phyloP scores from a whole-genome alignment of 2,797 vertebrate species.

The Halcyon leucocephala region DNA sequence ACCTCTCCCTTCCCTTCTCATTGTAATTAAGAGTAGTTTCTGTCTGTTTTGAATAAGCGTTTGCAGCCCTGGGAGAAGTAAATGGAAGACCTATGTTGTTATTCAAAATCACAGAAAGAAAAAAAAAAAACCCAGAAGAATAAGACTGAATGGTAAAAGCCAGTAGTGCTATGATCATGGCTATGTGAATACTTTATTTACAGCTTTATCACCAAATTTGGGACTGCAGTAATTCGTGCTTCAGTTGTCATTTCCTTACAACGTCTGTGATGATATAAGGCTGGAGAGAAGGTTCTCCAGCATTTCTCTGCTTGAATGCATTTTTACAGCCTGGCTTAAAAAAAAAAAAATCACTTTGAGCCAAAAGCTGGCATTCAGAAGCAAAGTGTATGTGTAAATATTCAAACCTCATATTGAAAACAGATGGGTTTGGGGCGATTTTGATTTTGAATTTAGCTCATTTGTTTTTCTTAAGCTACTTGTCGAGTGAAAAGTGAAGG shows the following conservation, averaged over 20 bases:
- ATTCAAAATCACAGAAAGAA: neutral
- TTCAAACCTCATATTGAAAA: neutral
- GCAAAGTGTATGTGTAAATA: neutral
- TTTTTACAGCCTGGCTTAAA: neutral
- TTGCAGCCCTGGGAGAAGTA: neutral
- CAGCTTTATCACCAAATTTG: neutral
- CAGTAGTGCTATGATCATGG: neutral
- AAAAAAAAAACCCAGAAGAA: neutral
- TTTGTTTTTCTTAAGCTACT: neutral
- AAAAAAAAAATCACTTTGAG: neutral
- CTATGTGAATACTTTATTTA: neutral
- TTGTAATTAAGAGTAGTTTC: neutral
- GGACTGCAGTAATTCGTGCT: neutral
- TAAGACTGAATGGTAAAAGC: neutral
- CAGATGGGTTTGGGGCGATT: neutral
- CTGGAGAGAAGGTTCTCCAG: neutral
- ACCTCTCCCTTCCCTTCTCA: neutral
- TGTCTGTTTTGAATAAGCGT: neutral
- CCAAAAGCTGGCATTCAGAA: neutral
- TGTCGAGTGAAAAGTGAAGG: neutral
- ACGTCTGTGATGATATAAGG: neutral
- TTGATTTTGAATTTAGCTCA: neutral
- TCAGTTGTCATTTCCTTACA: neutral
- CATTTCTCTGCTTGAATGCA: neutral
- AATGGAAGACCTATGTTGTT: neutral